Evolutionary conservation across 2,888 invertebrate species (phyloP).

Genomic region (Hypercompe scribonia): DNA sequence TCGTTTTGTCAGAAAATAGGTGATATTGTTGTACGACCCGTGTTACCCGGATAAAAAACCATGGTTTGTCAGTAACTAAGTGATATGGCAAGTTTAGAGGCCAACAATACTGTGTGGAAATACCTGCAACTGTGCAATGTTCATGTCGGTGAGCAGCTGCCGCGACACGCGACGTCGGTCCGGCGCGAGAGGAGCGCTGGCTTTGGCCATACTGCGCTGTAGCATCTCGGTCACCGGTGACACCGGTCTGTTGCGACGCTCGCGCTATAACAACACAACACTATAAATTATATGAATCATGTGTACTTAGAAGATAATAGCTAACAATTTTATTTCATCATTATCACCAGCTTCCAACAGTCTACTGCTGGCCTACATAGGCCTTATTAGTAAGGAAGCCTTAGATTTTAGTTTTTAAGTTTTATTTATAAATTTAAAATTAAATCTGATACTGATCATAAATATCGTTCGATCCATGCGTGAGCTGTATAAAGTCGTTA

Average conservation of each 20-base stretch:
- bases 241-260: conserved; percentile 89
- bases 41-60: too few relatives aligned
- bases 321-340: too few relatives aligned
- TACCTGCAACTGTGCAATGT: conserved; percentile 93
- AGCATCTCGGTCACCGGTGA: conserved; percentile 96
- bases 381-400: too few relatives aligned
- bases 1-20: not conserved
- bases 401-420: too few relatives aligned
- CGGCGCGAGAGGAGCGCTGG: conserved; percentile 93
- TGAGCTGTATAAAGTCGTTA: too few relatives aligned
- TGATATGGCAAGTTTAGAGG: not conserved
- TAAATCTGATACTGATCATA: not conserved
- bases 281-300: not conserved
- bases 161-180: conserved; percentile 94
- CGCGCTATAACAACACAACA: conserved; percentile 63
- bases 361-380: too few relatives aligned
- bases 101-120: not conserved
- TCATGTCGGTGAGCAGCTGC: conserved; percentile 96
- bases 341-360: too few relatives aligned
- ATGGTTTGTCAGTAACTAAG: not conserved
- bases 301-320: too few relatives aligned
- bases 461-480: not conserved
- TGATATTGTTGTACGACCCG: too few relatives aligned
- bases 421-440: not conserved
- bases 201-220: conserved; percentile 92